Base-by-base conservation (phyloP, 2,888 invertebrate genomes). In the Fissipunctia ypsillon region DNA sequence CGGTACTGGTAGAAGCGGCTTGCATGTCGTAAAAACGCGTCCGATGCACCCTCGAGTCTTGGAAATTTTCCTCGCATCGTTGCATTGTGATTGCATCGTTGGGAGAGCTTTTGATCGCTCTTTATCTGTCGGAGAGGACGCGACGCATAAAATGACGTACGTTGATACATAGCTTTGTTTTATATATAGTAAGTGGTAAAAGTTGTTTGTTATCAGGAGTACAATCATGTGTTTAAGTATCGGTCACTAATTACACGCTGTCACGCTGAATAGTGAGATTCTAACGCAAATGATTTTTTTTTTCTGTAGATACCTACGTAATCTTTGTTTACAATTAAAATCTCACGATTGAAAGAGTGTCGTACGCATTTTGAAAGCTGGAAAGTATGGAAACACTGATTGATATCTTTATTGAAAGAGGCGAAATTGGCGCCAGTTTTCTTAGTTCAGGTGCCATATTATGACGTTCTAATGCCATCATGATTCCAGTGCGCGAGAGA, bases 1-100 rank as follows among this genome's bases (percentile, higher is more conserved):
- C 56, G 25, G 43, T 63, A 64, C 31, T 66, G 56, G 69, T 52
- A 69, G 54, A 68, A 64, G 59, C 59, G 43, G 67, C 43, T 48
- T 69, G 68, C 43, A 66, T 3, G 68, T 80, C 76, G 76, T 81
- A 63, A 76, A 68, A 69, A 54, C 28, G 28, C 56, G 76, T 69
- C 41, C 76, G 76, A 66, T 76, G 76, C 76, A 69, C 41, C 41
- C 25, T 25, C 48, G 31, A 35, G 31, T 70, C 52, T 59, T 84
- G 84, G 84, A 78, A 84, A 86, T 78, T 86, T 84, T 76, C 84
- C 80, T 86, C 74, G 59, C 43, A 57, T 50, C 52, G n/a, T 9
- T 56, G 67, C 78, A 69, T 72, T 81, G 78, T 60, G 16, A 28
- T 59, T 52, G 74, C 52, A 25, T 35, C 31, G 67, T 52, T n/a